Evolutionary conservation across 2,113 vertebrate species (phyloP).

Genomic region (Daubentonia madagascariensis): DNA sequence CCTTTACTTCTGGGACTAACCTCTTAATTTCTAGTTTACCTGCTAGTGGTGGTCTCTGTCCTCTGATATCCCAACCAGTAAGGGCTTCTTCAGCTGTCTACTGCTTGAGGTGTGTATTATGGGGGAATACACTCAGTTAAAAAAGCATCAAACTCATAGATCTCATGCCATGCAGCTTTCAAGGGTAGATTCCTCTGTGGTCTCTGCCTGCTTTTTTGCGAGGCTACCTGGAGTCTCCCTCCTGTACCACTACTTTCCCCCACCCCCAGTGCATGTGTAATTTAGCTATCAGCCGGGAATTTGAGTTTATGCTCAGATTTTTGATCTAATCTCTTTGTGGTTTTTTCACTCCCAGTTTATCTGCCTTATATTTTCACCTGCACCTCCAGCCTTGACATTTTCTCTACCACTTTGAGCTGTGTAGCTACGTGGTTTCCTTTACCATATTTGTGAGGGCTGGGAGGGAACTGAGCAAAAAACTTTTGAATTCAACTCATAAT

Average conservation of each 20-base stretch:
- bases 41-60: not conserved
- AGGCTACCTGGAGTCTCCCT: not conserved
- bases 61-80: not conserved
- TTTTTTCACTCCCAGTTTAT: not conserved
- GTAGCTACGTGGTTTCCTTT: not conserved
- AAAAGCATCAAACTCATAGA: not conserved
- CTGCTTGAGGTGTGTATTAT: not conserved
- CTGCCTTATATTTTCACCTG: constrained; percentile 31
- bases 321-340: not conserved
- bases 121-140: not conserved
- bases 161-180: not conserved
- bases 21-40: not conserved
- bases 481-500: not conserved
- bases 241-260: too few relatives aligned
- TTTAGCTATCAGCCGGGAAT: not conserved
- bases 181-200: not conserved
- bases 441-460: not conserved
- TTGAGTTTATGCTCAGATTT: constrained; percentile 13
- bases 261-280: not conserved
- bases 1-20: not conserved
- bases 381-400: not conserved
- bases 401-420: constrained; percentile 11
- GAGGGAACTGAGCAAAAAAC: not conserved
- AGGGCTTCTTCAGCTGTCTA: not conserved
- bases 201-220: not conserved